phyloP scores from a whole-genome alignment of 2,888 invertebrate genomes.

The Sarcophaga caerulescens region DNA sequence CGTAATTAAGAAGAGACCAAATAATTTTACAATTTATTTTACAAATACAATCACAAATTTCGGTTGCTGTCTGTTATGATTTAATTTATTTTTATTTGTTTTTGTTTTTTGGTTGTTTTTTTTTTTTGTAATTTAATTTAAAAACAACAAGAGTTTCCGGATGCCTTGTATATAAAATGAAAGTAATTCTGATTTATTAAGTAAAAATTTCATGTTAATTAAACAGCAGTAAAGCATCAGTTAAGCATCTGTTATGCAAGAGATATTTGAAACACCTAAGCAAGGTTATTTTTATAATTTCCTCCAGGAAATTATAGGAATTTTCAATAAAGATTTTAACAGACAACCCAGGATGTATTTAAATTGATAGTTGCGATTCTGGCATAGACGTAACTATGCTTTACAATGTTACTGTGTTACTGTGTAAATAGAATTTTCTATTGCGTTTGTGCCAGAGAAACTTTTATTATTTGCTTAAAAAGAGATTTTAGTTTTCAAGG shows the following conservation, averaged over 20 bases:
- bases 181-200: constrained; percentile 51
- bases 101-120: neutral
- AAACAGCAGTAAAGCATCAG: constrained; percentile 3
- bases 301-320: constrained; percentile 14
- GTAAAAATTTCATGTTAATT: constrained; percentile 31
- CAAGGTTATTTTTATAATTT: constrained; percentile 19
- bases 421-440: too few relatives aligned
- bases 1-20: too few relatives aligned
- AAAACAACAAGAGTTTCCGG: too few relatives aligned
- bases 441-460: too few relatives aligned
- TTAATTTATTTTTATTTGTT: neutral
- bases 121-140: too few relatives aligned
- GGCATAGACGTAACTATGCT: too few relatives aligned
- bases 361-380: too few relatives aligned
- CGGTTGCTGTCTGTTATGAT: neutral
- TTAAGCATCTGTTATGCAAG: neutral
- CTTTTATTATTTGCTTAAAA: too few relatives aligned
- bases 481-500: too few relatives aligned
- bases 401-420: too few relatives aligned
- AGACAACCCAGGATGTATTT: neutral
- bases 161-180: neutral
- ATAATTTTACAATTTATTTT: too few relatives aligned
- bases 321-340: neutral
- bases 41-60: too few relatives aligned
- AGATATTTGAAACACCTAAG: neutral